Evolutionary conservation across 64 coral and sea anemone species (phyloP).

Genomic region (Montipora cactus): DNA sequence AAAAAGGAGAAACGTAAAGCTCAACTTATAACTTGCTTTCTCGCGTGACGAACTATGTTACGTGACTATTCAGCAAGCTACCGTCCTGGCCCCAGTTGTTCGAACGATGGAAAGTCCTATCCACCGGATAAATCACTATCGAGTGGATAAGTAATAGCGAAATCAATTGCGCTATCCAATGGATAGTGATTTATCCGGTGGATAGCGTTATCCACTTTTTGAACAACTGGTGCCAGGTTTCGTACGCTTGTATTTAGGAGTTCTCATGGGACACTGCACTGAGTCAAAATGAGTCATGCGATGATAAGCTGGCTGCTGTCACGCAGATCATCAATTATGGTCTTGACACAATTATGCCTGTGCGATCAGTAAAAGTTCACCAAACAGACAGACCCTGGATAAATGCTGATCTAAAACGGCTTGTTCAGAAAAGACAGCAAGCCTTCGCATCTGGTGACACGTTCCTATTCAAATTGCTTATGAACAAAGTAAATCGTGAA

Average conservation of each 20-base stretch:
- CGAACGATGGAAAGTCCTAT: too few species aligned
- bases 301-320: constrained; percentile 42
- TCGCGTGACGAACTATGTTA: too few species aligned
- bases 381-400: constrained; percentile 46
- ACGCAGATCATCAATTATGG: constrained; percentile 52
- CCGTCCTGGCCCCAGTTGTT: too few species aligned
- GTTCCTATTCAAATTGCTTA: constrained; percentile 47
- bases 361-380: constrained; percentile 42
- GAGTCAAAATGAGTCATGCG: constrained; percentile 57
- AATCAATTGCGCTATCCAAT: too few species aligned
- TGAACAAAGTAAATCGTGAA: not conserved
- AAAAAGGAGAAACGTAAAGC: too few species aligned
- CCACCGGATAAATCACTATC: too few species aligned
- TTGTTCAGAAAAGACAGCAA: constrained; percentile 33
- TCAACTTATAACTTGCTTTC: too few species aligned
- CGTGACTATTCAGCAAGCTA: too few species aligned
- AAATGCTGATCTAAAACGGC: constrained; percentile 51
- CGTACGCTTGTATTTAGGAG: not conserved
- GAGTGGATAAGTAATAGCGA: too few species aligned
- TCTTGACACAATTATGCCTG: constrained; percentile 57
- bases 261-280: constrained; percentile 39
- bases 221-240: too few species aligned
- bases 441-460: constrained; percentile 22
- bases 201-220: too few species aligned
- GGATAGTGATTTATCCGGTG: too few species aligned